These are phyloP conservation scores for Dynastes hyllus DNA, from an alignment of 2,888 invertebrate species.

Conservation along the genomic window DNA sequence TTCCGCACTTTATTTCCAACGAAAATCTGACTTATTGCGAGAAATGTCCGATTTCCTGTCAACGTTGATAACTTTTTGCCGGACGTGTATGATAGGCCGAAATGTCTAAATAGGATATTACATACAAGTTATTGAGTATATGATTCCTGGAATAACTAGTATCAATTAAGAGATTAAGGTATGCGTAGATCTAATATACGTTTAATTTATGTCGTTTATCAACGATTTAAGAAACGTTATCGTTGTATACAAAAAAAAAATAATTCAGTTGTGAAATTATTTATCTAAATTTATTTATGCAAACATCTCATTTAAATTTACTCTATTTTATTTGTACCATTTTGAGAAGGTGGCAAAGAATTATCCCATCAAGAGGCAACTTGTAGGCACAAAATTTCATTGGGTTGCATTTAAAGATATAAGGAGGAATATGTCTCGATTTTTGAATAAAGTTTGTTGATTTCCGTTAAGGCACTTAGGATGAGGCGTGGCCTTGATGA, in stretches of 20 bases:
- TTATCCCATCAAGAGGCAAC: too few relatives aligned
- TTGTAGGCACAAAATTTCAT: too few relatives aligned
- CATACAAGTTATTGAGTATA: not conserved
- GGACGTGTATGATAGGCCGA: not conserved
- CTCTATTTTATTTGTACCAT: not conserved
- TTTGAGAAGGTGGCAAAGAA: too few relatives aligned
- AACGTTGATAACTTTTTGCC: not conserved
- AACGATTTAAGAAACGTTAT: conserved; percentile 14
- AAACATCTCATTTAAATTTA: not conserved
- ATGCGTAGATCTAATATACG: not conserved
- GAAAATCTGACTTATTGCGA: not conserved
- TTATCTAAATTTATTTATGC: not conserved
- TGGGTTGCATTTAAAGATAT: too few relatives aligned
- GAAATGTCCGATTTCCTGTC: not conserved
- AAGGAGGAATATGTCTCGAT: too few relatives aligned
- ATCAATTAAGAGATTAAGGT: conserved; percentile 18
- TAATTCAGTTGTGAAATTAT: conserved; percentile 18
- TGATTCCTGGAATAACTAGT: conserved; percentile 17
- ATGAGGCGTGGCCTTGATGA: too few relatives aligned
- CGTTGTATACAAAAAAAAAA: conserved; percentile 3
- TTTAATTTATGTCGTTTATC: conserved; percentile 15
- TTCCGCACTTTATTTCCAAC: not conserved
- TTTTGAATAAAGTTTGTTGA: too few relatives aligned
- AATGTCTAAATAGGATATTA: not conserved
- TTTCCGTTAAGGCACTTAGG: too few relatives aligned